Evolutionary conservation across 2,888 invertebrate species (phyloP), one percentile per base, ranked within the genome.

Genomic region (Omphaloscelis lunosa): DNA sequence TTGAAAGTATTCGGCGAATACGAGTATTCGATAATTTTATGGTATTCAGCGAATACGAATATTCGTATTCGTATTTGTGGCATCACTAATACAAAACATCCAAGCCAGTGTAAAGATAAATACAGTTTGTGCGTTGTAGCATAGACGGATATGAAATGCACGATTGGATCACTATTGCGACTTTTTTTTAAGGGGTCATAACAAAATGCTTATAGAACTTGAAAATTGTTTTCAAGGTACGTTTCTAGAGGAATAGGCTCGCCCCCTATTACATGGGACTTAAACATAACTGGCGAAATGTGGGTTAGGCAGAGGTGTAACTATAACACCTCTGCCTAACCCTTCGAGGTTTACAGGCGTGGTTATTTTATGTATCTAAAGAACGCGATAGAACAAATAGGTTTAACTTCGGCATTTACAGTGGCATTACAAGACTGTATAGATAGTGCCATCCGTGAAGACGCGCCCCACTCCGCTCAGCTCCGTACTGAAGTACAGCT

Each of bases 61-160:
- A 45, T 45, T 45, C 5, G 45, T 15, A 45, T 45, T 45, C 45
- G 45, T 34, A n/a, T n/a, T n/a, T n/a, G n/a, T 45, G 15, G 45
- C 45, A 45, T 45, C 45, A 4, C 45, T 45, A 58, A 41, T 53
- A 69, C 62, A 71, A 78, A 63, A 73, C 29, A 69, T 68, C 23
- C 51, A 69, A 74, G 73, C 27, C 29, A 62, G 58, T 65, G 51
- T 27, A 56, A n/a, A 23, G 6, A 29, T 23, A 27, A 58, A 63
- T 62, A 73, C 69, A 75, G 15, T 65, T 75, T 72, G 74, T 81
- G 78, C 69, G 15, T 65, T 48, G 12, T 61, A 71, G 29, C 51
- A 12, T 53, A 74, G 71, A 67, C 65, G 41, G 8, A 8, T 48
- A 53, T 71, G n/a, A 59, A 45, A 39, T 27, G 2, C 17, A 29